phyloP scores from a whole-genome alignment of 2,113 vertebrate species.

The Tangachromis dhanisi region DNA sequence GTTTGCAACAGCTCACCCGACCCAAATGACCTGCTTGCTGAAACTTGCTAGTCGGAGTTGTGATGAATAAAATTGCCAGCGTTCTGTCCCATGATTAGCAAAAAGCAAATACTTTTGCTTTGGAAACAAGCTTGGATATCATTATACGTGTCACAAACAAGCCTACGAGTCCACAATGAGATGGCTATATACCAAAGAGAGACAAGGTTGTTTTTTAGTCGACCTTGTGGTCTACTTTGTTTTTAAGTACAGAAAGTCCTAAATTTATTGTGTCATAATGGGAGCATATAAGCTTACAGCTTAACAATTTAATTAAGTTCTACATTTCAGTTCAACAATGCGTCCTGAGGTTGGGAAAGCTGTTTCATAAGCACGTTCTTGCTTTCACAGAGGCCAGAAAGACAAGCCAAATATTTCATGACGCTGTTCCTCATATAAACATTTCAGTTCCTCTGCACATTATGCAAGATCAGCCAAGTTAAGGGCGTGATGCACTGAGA shows the following conservation, averaged over 20 bases:
- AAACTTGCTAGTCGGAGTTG: neutral
- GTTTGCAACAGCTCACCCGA: neutral
- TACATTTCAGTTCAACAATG: neutral
- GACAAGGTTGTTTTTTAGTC: neutral
- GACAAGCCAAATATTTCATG: neutral
- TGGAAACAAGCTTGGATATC: neutral
- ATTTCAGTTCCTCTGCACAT: conserved; percentile 22
- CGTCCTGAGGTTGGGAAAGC: neutral
- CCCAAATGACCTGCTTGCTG: neutral
- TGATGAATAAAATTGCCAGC: neutral
- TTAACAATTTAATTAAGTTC: neutral
- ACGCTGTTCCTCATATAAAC: conserved; percentile 1
- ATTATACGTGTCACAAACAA: neutral
- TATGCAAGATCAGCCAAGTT: conserved; percentile 23
- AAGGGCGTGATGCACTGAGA: neutral
- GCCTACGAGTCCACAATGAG: neutral
- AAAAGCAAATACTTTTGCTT: neutral
- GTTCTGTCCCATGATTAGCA: neutral
- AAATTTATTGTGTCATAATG: neutral
- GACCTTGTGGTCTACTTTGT: neutral
- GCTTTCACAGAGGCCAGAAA: neutral
- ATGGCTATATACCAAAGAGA: neutral
- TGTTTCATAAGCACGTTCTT: neutral
- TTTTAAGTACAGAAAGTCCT: neutral
- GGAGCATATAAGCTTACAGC: neutral